A percentile compares a stretch with the other conserved stretches of the same genome.
Conservation (phyloP, 2,797 vertebrate species). For the Podargus strigoides region DNA sequence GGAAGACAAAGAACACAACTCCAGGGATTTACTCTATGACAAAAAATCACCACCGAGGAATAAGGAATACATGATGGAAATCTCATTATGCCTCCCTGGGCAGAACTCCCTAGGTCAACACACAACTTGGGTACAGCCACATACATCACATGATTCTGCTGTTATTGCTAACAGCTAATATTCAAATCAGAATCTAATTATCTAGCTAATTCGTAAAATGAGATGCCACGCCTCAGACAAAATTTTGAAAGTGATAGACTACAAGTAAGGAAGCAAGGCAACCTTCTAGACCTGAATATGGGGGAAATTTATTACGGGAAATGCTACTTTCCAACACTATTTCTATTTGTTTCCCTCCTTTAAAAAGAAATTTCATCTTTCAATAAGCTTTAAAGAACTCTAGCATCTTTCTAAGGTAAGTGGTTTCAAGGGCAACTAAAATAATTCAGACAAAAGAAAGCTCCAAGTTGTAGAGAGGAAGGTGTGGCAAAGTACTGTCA, state of each 20-base stretch:
- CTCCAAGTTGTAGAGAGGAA: not conserved
- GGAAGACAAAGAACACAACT: not conserved
- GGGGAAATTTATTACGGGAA: not conserved
- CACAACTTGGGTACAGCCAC: not conserved
- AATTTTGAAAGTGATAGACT: not conserved
- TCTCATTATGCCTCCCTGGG: not conserved
- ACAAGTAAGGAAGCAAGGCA: not conserved
- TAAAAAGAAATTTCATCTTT: not conserved
- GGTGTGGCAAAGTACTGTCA: not conserved
- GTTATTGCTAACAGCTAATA: not conserved
- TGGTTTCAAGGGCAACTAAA: not conserved
- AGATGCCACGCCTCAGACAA: accelerated
- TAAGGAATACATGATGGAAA: not conserved
- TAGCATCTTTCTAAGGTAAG: not conserved
- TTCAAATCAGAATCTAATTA: not conserved
- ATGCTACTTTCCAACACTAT: not conserved
- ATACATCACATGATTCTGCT: not conserved
- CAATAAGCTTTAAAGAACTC: not conserved
- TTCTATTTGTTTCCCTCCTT: not conserved
- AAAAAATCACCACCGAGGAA: not conserved
- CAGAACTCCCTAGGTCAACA: not conserved
- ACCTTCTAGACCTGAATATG: not conserved
- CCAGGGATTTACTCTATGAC: not conserved
- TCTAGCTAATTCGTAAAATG: not conserved
- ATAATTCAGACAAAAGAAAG: not conserved